Conservation (phyloP, 2,113 vertebrate species). For the Phycodurus eques region DNA sequence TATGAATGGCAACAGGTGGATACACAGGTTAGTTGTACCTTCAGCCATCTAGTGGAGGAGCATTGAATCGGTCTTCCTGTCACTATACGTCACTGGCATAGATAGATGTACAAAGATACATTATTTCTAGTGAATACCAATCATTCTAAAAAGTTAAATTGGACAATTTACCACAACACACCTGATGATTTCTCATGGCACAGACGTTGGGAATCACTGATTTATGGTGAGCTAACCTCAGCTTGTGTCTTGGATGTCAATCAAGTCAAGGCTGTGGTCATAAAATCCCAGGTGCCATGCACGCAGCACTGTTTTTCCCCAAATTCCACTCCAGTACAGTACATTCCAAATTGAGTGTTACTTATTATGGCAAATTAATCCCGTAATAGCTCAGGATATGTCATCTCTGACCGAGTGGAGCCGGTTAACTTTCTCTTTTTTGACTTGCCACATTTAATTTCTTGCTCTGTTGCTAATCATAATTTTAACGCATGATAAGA, state of each 20-base stretch:
- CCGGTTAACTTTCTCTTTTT: slow-evolving; percentile 23
- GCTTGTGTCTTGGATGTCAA: not conserved
- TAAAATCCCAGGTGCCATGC: not conserved
- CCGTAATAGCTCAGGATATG: slow-evolving; percentile 4
- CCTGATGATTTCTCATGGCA: not conserved
- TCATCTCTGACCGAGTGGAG: slow-evolving; percentile 12
- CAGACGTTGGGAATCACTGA: not conserved
- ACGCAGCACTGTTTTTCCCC: not conserved
- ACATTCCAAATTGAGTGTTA: slow-evolving; percentile 4
- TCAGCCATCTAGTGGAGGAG: not conserved
- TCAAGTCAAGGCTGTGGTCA: not conserved
- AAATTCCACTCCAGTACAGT: not conserved
- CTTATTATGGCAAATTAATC: slow-evolving; percentile 1
- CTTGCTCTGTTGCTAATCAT: slow-evolving; percentile 48
- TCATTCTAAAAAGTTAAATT: not conserved
- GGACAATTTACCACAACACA: not conserved
- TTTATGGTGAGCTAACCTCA: not conserved
- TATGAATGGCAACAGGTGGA: not conserved
- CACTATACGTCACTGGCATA: not conserved
- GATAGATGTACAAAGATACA: not conserved
- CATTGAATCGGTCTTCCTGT: not conserved
- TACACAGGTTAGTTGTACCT: not conserved
- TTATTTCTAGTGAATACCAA: not conserved
- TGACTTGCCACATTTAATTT: slow-evolving; percentile 20
- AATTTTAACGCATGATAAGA: slow-evolving; percentile 44